phyloP scores from a whole-genome alignment of 2,113 vertebrate genomes.

The Cyprinodon variegatus region DNA sequence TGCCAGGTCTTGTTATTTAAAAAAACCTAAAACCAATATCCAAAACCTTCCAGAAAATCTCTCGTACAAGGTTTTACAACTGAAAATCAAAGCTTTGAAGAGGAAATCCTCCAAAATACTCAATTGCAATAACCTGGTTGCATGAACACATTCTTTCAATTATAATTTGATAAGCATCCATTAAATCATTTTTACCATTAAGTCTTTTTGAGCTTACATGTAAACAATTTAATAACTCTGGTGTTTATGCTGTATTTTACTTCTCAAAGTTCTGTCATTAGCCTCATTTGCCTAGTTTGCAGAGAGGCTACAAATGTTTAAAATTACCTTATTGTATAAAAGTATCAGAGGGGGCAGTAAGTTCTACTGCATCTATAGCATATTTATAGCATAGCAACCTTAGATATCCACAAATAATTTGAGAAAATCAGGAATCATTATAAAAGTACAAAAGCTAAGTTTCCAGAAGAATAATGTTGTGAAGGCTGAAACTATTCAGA shows the following conservation, averaged over 20 bases:
- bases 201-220: neutral
- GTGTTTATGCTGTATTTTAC: neutral
- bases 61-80: neutral
- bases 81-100: neutral
- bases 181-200: neutral
- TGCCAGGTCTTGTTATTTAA: neutral
- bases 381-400: too few species aligned
- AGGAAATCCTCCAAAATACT: neutral
- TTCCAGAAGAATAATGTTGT: too few species aligned
- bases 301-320: too few species aligned
- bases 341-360: too few species aligned
- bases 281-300: neutral
- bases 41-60: neutral
- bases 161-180: neutral
- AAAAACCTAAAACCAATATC: neutral
- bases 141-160: neutral
- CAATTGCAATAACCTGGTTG: neutral
- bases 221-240: too few species aligned
- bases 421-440: too few species aligned
- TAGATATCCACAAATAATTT: too few species aligned
- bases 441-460: too few species aligned
- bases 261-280: neutral
- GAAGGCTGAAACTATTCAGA: too few species aligned
- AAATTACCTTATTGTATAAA: too few species aligned
- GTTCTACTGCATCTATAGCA: too few species aligned